These are phyloP conservation scores for Steinernema carpocapsae DNA, from an alignment of 2,888 invertebrate genomes.

Conservation along the genomic window DNA sequence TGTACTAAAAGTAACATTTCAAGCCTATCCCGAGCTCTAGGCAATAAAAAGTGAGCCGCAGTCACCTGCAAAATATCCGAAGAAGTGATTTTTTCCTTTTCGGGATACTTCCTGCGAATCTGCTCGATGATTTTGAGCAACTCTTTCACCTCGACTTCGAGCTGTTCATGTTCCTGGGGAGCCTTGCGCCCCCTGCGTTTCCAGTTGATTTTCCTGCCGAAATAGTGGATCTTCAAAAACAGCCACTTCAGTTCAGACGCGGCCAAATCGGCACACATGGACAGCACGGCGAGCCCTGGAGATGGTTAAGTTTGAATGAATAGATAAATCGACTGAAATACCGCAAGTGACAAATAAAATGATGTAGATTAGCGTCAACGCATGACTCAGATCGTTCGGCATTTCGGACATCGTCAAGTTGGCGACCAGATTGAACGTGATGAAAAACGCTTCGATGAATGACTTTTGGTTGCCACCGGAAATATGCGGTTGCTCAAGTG, in stretches of 20 bases:
- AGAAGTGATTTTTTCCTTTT: slow-evolving; percentile 66
- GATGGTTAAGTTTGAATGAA: neutral
- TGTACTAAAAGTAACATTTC: slow-evolving; percentile 58
- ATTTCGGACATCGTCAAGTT: slow-evolving; percentile 69
- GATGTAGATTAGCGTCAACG: slow-evolving; percentile 66
- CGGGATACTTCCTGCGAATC: slow-evolving; percentile 64
- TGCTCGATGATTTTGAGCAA: slow-evolving; percentile 67
- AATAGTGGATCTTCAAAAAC: slow-evolving; percentile 59
- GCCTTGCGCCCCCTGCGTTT: slow-evolving; percentile 48
- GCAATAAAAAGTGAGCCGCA: too few relatives aligned
- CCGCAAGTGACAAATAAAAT: slow-evolving; percentile 68
- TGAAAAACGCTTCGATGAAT: slow-evolving; percentile 67
- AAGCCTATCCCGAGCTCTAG: too few relatives aligned
- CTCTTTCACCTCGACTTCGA: slow-evolving; percentile 67
- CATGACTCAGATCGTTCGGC: slow-evolving; percentile 62
- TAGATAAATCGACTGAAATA: slow-evolving; percentile 39
- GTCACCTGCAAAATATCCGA: slow-evolving; percentile 63
- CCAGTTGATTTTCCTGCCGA: slow-evolving; percentile 67
- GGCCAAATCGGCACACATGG: slow-evolving; percentile 69
- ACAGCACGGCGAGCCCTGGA: slow-evolving; percentile 66
- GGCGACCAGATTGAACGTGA: slow-evolving; percentile 68
- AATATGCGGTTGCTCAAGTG: too few relatives aligned
- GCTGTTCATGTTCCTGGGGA: slow-evolving; percentile 55
- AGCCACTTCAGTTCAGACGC: slow-evolving; percentile 67
- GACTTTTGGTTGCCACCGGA: slow-evolving; percentile 58